phyloP scores from a whole-genome alignment of 2,113 vertebrate species.

The Ariopsis seemanni region DNA sequence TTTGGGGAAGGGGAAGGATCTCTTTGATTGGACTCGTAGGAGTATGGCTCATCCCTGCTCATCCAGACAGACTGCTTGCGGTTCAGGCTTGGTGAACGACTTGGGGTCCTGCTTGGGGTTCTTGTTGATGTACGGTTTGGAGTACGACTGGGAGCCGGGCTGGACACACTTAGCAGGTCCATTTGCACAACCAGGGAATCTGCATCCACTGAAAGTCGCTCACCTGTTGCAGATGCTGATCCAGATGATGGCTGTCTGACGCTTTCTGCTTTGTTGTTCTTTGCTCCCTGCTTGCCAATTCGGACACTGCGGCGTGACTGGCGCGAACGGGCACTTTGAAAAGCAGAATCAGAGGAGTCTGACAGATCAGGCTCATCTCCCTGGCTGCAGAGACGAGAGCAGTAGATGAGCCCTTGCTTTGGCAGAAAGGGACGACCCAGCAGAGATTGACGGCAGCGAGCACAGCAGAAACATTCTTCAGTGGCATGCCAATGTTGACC shows the following conservation, averaged over 20 bases:
- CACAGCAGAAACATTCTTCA: conserved; percentile 95
- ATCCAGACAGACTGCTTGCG: conserved; percentile 86
- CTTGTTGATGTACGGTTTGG: conserved; percentile 74
- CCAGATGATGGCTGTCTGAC: conserved; percentile 59
- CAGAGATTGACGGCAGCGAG: conserved; percentile 93
- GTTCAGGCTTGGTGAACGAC: conserved; percentile 85
- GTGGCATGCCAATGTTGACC: conserved; percentile 98
- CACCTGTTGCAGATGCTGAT: conserved; percentile 75
- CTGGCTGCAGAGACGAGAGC: conserved; percentile 91
- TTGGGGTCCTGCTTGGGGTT: conserved; percentile 72
- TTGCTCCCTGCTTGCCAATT: conserved; percentile 83
- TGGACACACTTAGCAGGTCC: conserved; percentile 91
- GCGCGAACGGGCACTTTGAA: conserved; percentile 92
- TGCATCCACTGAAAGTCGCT: conserved; percentile 85
- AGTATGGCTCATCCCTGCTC: conserved; percentile 89
- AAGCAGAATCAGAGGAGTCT: conserved; percentile 94
- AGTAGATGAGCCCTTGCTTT: conserved; percentile 97
- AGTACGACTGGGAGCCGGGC: conserved; percentile 71
- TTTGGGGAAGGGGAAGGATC: conserved; percentile 75
- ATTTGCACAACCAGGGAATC: conserved; percentile 92
- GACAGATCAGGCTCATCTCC: conserved; percentile 95
- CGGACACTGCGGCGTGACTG: conserved; percentile 92
- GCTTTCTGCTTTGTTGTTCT: conserved; percentile 64
- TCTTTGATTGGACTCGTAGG: conserved; percentile 81
- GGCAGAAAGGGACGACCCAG: conserved; percentile 95